Evolutionary conservation across 2,888 invertebrate genomes (phyloP).

Genomic region (Drosophila mettleri): DNA sequence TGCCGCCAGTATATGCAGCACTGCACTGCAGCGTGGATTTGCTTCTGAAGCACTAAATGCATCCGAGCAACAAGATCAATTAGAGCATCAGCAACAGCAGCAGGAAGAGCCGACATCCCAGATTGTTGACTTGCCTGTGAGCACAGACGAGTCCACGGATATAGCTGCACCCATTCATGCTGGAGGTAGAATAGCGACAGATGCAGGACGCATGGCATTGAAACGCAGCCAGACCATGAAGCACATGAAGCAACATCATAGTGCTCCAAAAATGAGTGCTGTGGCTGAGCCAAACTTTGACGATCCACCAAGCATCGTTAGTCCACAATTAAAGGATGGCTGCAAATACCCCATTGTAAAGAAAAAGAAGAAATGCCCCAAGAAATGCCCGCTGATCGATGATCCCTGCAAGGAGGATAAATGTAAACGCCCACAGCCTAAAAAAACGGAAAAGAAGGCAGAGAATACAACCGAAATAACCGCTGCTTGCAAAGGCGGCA

Average conservation of each 20-base stretch:
- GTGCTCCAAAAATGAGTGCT: conserved; percentile 10
- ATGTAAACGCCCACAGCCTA: conserved; percentile 42
- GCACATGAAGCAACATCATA: conserved; percentile 24
- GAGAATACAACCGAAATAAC: conserved; percentile 18
- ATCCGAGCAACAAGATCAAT: not conserved
- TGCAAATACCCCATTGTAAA: conserved; percentile 66
- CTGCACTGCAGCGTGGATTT: conserved; percentile 71
- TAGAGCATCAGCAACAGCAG: not conserved
- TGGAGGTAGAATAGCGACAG: not conserved
- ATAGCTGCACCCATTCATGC: not conserved
- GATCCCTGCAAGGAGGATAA: conserved; percentile 63
- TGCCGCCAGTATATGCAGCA: conserved; percentile 78
- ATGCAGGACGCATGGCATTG: conserved; percentile 36
- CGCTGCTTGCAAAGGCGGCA: conserved; percentile 20
- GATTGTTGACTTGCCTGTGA: not conserved
- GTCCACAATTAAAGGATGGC: conserved; percentile 53
- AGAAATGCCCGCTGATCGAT: conserved; percentile 53
- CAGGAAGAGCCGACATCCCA: not conserved
- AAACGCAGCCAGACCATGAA: conserved; percentile 44
- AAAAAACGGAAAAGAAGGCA: conserved; percentile 28
- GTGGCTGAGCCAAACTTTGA: conserved; percentile 2
- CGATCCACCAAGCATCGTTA: not conserved
- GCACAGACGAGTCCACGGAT: not conserved
- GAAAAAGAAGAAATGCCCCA: conserved; percentile 64
- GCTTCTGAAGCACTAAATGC: conserved; percentile 20